These are phyloP conservation scores for Emydoidea blandingii DNA, from an alignment of 2,797 vertebrate genomes.

Conservation along the genomic window DNA sequence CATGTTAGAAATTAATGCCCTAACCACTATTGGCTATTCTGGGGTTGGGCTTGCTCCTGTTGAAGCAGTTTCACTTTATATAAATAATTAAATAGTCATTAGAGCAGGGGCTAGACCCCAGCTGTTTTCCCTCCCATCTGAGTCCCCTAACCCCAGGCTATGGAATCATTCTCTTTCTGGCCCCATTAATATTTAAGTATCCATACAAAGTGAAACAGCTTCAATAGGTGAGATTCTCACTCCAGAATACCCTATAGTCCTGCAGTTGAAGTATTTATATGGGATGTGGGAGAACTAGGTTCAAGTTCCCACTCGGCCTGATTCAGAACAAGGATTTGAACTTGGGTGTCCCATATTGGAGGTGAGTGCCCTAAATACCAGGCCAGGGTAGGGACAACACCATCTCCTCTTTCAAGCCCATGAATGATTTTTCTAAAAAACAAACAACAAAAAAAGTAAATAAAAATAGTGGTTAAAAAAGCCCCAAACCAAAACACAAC, in stretches of 20 bases:
- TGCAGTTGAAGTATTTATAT: neutral
- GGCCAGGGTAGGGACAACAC: neutral
- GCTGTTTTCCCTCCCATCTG: neutral
- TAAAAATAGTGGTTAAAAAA: neutral
- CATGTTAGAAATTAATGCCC: neutral
- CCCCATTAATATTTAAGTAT: neutral
- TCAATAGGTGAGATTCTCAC: neutral
- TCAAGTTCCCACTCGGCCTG: neutral
- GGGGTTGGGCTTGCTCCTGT: neutral
- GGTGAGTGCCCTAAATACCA: neutral
- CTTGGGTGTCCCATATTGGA: neutral
- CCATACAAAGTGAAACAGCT: neutral
- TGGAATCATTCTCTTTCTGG: neutral
- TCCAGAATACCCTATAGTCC: neutral
- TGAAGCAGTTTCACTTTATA: neutral
- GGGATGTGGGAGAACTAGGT: neutral
- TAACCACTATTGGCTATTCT: neutral
- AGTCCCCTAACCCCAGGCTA: neutral
- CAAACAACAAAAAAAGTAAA: neutral
- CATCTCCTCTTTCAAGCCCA: neutral
- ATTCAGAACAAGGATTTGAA: neutral
- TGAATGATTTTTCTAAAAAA: neutral
- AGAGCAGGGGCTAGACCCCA: neutral
- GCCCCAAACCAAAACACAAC: neutral
- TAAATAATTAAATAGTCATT: neutral